A percentile compares a stretch with the other conserved stretches of the same genome.
These are phyloP conservation scores for Elegia similella DNA, from an alignment of 2,888 invertebrate species.

Conservation along the genomic window DNA sequence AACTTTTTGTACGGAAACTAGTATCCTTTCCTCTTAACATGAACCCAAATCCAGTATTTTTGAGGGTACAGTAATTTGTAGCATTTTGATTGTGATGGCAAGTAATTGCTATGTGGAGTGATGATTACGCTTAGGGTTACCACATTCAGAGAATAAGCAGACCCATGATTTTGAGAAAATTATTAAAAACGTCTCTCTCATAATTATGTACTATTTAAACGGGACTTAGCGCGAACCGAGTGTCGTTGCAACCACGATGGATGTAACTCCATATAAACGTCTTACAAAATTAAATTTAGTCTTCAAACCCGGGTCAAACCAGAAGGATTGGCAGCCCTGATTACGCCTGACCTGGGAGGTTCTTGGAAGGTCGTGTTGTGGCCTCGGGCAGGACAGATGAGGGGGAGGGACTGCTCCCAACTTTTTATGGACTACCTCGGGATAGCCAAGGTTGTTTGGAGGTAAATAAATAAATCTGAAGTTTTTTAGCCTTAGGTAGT, in stretches of 20 bases:
- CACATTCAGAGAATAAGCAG: too few relatives aligned
- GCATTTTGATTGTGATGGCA: slow-evolving; percentile 71
- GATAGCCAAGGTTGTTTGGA: slow-evolving; percentile 41
- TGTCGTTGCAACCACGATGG: too few relatives aligned
- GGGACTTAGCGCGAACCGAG: too few relatives aligned
- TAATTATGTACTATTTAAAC: too few relatives aligned
- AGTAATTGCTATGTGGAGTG: slow-evolving; percentile 59
- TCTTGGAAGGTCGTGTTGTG: slow-evolving; percentile 58
- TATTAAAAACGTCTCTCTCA: too few relatives aligned
- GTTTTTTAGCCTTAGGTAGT: not conserved
- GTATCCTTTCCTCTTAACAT: not conserved
- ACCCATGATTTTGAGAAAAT: too few relatives aligned
- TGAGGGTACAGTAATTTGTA: slow-evolving; percentile 60
- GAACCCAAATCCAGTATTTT: slow-evolving; percentile 21
- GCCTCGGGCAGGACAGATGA: slow-evolving; percentile 57
- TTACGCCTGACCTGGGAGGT: slow-evolving; percentile 47
- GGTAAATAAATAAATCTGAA: slow-evolving; percentile 26
- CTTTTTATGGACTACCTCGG: slow-evolving; percentile 37
- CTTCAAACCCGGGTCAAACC: too few relatives aligned
- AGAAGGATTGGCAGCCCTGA: too few relatives aligned
- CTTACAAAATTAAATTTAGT: too few relatives aligned
- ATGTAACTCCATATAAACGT: too few relatives aligned
- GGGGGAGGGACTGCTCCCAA: slow-evolving; percentile 54
- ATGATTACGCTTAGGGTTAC: slow-evolving; percentile 42
- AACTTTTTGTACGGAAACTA: not conserved